Evolutionary conservation across 2,888 invertebrate species (phyloP), one percentile per base, ranked within the genome.

Genomic region (Allolobophora icterica): DNA sequence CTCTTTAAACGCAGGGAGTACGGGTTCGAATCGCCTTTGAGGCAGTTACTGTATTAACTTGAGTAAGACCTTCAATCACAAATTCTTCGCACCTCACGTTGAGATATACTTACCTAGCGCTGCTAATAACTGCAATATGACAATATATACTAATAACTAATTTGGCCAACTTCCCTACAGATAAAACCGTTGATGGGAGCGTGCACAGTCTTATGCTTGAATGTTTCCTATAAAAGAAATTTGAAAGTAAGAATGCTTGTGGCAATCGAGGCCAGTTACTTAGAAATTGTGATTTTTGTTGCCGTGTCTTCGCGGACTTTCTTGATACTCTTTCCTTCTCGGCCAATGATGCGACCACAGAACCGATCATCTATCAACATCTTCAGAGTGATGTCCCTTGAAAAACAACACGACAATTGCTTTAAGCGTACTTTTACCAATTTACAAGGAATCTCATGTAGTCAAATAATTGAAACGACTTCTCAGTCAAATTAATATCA

Each of bases 281-380:
- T 96, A 93, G 99, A 99, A 91, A 99, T 99, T 90, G 98, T 98
- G 93, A 99, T 99, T 96, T 98, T 98, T 6, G 99, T 98, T 93
- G 98, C 98, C 34, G 99, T 99, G 94, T 99, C 98, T 95, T 98
- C 98, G 98, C 99, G 99, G 94, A 99, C 99, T 95, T 98, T 97
- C 96, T 99, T 99, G 94, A 99, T 99, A 87, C 98, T 99, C 95
- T 98, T 98, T 91, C 99, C 99, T 93, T 97, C 98, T 96, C 99
- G 99, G 92, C 99, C 99, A 95, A 99, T 99, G 94, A 99, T 98
- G 93, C 99, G 97, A 89, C 99, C 99, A 95, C 99, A 99, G 93
- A 99, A 96, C 96, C 98, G 98, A 96, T 99, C 99, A 96, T 99
- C 99, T 92, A 99, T 99, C 94, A 99, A 96, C 93, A 99, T 98